Percentiles rank a stretch among this genome's conserved stretches.
Conservation (phyloP, 2,797 vertebrate genomes). For the Trachurus trachurus region DNA sequence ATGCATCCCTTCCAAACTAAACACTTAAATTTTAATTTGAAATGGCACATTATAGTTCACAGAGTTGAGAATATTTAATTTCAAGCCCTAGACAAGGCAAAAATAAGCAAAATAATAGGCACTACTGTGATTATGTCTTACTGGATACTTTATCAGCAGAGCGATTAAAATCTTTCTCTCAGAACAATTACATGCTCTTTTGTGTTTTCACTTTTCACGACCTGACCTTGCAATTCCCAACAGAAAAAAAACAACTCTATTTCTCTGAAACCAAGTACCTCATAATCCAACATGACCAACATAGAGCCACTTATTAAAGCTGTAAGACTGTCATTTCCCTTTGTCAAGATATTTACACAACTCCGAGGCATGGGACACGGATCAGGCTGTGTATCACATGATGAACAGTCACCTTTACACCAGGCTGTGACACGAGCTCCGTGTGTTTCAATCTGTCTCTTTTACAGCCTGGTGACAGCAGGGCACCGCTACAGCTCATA, state of each 20-base stretch:
- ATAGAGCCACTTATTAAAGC: not conserved
- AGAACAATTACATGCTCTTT: not conserved
- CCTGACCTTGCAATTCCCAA: not conserved
- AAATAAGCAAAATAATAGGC: not conserved
- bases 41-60: not conserved
- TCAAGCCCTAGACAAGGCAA: not conserved
- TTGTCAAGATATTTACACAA: conserved; percentile 43
- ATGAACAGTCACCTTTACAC: conserved; percentile 35
- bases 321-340: not conserved
- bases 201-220: not conserved
- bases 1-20: conserved; percentile 1
- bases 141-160: not conserved
- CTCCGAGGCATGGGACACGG: conserved; percentile 19
- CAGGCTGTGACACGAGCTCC: not conserved
- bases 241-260: not conserved
- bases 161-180: conserved; percentile 1
- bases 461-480: conserved; percentile 8
- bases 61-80: not conserved
- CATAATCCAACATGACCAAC: not conserved
- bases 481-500: not conserved
- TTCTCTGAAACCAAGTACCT: not conserved
- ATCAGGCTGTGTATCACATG: conserved; percentile 56
- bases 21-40: conserved; percentile 7
- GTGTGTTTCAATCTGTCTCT: not conserved
- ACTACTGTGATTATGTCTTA: not conserved